Evolutionary conservation across 2,113 vertebrate species (phyloP).

Genomic region (Myotis yumanensis): DNA sequence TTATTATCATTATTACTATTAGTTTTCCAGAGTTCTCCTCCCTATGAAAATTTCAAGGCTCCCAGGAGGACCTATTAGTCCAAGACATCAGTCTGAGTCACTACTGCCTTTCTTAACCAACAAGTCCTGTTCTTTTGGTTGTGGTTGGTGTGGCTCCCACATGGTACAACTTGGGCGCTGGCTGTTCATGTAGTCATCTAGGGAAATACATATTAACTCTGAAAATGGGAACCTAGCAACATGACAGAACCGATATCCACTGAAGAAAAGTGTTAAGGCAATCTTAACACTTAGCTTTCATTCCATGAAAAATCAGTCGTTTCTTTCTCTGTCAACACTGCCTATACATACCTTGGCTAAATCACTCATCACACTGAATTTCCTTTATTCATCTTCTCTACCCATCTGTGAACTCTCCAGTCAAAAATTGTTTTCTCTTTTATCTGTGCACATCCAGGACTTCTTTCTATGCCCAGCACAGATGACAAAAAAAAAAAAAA

Average conservation of each 20-base stretch:
- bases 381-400: conserved; percentile 38
- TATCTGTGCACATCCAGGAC: conserved; percentile 3
- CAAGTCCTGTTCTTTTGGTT: neutral
- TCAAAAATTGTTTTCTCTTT: conserved; percentile 21
- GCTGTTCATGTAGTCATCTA: too few species aligned
- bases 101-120: neutral
- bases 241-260: neutral
- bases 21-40: neutral
- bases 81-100: neutral
- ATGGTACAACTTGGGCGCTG: neutral
- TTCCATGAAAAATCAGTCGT: neutral
- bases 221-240: neutral
- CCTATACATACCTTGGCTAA: neutral
- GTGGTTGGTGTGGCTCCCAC: neutral
- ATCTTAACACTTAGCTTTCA: neutral
- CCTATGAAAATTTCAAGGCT: neutral
- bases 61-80: neutral
- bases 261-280: neutral
- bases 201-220: neutral
- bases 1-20: neutral
- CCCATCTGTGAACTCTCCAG: conserved; percentile 25
- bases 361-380: conserved; percentile 26
- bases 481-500: neutral
- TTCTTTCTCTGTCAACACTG: conserved; percentile 13
- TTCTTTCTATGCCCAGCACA: neutral